Base-by-base conservation (phyloP, 2,797 vertebrate genomes). In the Cuniculus paca region DNA sequence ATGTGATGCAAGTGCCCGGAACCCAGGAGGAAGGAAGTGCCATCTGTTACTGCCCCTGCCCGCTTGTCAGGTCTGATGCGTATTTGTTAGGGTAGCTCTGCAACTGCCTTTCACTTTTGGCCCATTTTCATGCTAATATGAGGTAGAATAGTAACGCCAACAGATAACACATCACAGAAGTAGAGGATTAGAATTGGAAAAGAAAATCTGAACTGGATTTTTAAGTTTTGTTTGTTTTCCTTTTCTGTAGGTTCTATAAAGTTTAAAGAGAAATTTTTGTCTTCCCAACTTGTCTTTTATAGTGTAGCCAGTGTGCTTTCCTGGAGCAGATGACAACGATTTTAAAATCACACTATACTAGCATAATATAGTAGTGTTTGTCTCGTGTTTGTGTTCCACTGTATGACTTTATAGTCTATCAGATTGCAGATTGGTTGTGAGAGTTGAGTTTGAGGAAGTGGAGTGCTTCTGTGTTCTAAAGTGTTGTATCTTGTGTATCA, bases 261-360 rank as follows among this genome's bases (percentile, higher is more conserved):
- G 16, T 80, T 93, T 83, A 95, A 94, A 90, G 74, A 61, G 45
- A 91, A 81, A 58, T 70, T 85, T 85, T 93, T 91, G 20, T 36
- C 17, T 56, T 22, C 13, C 28, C 50, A 3, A 22, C 26, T 74
- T 91, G 26, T 42, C 60, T 54, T 54, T 26, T 8, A 7, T 80
- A 88, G 45, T 74, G 14, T 28, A 74, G 72, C 8, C 3, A 58
- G 3, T 74, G 95, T 63, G 19, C 90, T 96, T 94, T 94, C 52
- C 52, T 82, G 50, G 2, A 74, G 75, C n/a, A 20, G 2, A 63
- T 70, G 63, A 90, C 28, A 72, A 58, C 81, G 86, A 10, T 83
- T 89, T 79, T 80, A 45, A 94, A 95, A 88, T 12, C 63, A 20
- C 24, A n/a, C 31, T 31, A 16, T 8, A 42, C 19, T 16, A 70